Percentiles rank a stretch among this genome's conserved stretches.
These are phyloP conservation scores for Keiferia lycopersicella DNA, from an alignment of 2,888 invertebrate species.

Conservation along the genomic window DNA sequence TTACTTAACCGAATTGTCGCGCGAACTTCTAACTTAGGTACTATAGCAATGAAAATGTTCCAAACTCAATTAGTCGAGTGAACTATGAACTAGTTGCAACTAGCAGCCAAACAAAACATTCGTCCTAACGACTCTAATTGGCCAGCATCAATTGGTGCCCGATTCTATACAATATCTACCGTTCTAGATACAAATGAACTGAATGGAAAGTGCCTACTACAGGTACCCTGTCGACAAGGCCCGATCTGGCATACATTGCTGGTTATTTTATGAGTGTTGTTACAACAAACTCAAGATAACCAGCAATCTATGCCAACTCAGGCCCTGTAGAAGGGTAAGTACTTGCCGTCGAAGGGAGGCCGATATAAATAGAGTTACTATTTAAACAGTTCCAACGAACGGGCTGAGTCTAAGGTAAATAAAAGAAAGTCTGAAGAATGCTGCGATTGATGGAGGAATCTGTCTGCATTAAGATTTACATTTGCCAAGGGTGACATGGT, in stretches of 20 bases:
- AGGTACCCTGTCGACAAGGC: too few relatives aligned
- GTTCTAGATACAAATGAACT: constrained; percentile 10
- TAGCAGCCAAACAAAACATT: constrained; percentile 28
- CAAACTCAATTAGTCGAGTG: neutral
- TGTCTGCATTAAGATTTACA: neutral
- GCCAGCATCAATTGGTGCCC: constrained; percentile 31
- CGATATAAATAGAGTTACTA: constrained; percentile 22
- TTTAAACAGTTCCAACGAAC: constrained; percentile 13
- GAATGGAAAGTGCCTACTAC: too few relatives aligned
- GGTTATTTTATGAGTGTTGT: too few relatives aligned
- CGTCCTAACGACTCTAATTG: constrained; percentile 26
- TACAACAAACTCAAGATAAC: too few relatives aligned
- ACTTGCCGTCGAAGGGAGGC: too few relatives aligned
- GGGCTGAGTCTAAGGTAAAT: constrained; percentile 12
- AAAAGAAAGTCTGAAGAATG: constrained; percentile 16
- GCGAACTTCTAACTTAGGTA: constrained; percentile 1
- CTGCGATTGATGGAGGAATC: neutral
- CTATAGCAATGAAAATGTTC: neutral
- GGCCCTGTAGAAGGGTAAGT: too few relatives aligned
- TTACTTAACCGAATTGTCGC: neutral
- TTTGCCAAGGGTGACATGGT: too few relatives aligned
- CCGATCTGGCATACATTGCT: too few relatives aligned
- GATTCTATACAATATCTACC: constrained; percentile 17
- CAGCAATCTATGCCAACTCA: too few relatives aligned
- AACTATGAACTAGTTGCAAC: constrained; percentile 15